These are phyloP conservation scores for Cranoglanis bouderius DNA, from an alignment of 2,113 vertebrate species.

Conservation along the genomic window DNA sequence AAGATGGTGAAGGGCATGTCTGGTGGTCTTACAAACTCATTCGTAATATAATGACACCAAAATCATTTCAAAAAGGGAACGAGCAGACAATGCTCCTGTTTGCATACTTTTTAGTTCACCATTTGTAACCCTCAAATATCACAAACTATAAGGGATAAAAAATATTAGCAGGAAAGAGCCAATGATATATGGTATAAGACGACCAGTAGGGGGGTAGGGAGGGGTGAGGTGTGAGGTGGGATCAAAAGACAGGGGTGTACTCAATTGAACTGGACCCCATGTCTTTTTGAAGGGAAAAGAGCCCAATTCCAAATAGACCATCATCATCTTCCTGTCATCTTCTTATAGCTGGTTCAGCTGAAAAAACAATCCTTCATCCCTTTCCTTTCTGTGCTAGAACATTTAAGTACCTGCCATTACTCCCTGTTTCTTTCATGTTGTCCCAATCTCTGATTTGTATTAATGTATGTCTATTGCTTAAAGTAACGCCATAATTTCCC, in stretches of 20 bases:
- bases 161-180: conserved; percentile 23
- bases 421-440: background rate
- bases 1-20: conserved; percentile 55
- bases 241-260: conserved; percentile 43
- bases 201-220: background rate
- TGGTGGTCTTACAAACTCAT: conserved; percentile 27
- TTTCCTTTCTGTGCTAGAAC: background rate
- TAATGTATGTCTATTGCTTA: background rate
- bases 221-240: conserved; percentile 9
- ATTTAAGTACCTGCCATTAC: conserved; percentile 15
- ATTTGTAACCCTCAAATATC: conserved; percentile 36
- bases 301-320: conserved; percentile 45
- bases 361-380: conserved; percentile 7
- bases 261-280: conserved; percentile 14
- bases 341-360: background rate
- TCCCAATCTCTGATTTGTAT: background rate
- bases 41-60: conserved; percentile 16
- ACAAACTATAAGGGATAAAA: conserved; percentile 23
- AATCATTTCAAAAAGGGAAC: background rate
- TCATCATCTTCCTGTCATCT: conserved; percentile 5
- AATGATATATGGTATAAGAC: conserved; percentile 35
- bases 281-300: conserved; percentile 38
- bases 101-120: conserved; percentile 29
- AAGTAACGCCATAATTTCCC: too few species aligned
- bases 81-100: conserved; percentile 12